phyloP scores from a whole-genome alignment of 2,797 vertebrate species.

The Alca torda region DNA sequence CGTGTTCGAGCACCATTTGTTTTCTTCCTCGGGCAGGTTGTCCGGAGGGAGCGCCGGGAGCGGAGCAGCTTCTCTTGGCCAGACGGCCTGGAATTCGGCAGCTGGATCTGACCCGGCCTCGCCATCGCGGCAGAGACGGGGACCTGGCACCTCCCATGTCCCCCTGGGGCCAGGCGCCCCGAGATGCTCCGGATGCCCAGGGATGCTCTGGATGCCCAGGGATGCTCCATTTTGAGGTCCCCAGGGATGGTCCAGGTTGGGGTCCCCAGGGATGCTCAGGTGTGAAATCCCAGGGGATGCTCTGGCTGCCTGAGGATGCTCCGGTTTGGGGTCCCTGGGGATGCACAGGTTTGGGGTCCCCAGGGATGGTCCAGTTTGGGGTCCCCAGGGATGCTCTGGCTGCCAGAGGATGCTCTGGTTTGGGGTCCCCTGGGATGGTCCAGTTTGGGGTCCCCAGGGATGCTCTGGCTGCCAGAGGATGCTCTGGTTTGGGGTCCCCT shows the following conservation, averaged over 20 bases:
- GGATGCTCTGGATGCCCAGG: too few relatives aligned
- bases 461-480: background rate
- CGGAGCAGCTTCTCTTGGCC: background rate
- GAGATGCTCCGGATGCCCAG: background rate
- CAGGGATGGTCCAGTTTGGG: background rate
- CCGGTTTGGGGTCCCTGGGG: background rate
- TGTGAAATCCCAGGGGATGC: background rate
- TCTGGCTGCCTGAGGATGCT: background rate
- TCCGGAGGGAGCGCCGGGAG: background rate
- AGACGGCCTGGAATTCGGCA: slow-evolving; percentile 35
- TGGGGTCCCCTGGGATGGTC: too few relatives aligned
- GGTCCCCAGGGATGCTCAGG: background rate
- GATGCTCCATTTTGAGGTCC: too few relatives aligned
- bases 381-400: background rate
- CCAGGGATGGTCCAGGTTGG: background rate
- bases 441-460: background rate
- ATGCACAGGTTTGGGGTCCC: too few relatives aligned
- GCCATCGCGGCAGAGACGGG: background rate
- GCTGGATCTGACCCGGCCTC: background rate
- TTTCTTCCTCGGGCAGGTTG: background rate
- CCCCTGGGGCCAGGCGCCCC: rapidly evolving
- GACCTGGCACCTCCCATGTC: background rate
- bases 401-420: too few relatives aligned
- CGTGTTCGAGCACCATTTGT: background rate
- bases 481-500: too few relatives aligned